These are phyloP conservation scores for Acleris holmiana DNA, from an alignment of 2,888 invertebrate species.

Conservation along the genomic window DNA sequence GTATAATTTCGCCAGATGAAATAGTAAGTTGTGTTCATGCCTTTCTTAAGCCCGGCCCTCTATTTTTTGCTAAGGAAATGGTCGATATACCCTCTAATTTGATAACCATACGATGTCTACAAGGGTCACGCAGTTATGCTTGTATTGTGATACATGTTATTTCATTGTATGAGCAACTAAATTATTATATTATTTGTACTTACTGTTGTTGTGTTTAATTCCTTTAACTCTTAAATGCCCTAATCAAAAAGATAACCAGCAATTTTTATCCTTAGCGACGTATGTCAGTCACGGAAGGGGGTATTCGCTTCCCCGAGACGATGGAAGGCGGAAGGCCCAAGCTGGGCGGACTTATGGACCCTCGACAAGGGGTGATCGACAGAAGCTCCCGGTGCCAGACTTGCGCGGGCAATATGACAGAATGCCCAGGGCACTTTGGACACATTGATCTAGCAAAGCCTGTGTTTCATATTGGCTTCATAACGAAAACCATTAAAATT, in stretches of 20 bases:
- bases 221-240: neutral
- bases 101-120: neutral
- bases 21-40: conserved; percentile 89
- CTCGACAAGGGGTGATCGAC: conserved; percentile 98
- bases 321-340: conserved; percentile 99
- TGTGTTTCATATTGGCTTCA: conserved; percentile 98
- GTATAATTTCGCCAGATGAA: conserved; percentile 99
- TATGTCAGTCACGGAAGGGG: conserved; percentile 99
- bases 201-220: neutral
- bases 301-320: conserved; percentile 98
- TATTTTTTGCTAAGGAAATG: neutral
- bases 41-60: neutral
- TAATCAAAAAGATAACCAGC: conserved; percentile 30
- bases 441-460: conserved; percentile 99
- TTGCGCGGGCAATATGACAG: conserved; percentile 98
- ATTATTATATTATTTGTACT: conserved; percentile 5
- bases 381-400: conserved; percentile 96
- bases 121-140: conserved; percentile 30
- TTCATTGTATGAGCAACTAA: conserved; percentile 20
- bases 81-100: neutral
- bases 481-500: conserved; percentile 98
- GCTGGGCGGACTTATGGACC: conserved; percentile 99
- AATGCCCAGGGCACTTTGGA: conserved; percentile 99
- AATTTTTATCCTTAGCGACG: conserved; percentile 88
- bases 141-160: conserved; percentile 28